Conservation (phyloP, 92 coral and sea anemone species). For the Palythoa grandiflora region DNA sequence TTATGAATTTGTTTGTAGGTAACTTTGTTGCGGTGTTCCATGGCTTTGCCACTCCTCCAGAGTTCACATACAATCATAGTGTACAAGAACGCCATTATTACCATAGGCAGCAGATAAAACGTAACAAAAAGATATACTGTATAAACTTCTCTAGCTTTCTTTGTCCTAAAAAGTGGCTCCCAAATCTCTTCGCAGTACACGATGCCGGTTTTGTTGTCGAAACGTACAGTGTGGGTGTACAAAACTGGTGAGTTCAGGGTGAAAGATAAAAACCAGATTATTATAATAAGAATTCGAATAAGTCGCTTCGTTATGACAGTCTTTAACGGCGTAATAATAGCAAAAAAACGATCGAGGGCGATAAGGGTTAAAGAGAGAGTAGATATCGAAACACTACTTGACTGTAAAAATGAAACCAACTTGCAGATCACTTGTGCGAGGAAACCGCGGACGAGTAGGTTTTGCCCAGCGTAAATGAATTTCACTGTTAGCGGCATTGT, state of each 20-base stretch:
- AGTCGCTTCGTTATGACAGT: constrained; percentile 26
- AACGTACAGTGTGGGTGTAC: constrained; percentile 15
- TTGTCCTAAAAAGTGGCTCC: constrained; percentile 29
- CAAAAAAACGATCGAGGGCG: constrained; percentile 39
- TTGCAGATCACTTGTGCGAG: constrained; percentile 39
- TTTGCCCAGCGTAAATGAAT: constrained; percentile 23
- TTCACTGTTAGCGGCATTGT: constrained; percentile 19
- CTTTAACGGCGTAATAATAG: constrained; percentile 29
- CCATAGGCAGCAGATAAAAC: constrained; percentile 9
- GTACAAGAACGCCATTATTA: constrained; percentile 27
- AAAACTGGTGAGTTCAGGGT: constrained; percentile 35
- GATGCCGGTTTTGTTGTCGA: neutral
- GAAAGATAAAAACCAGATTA: constrained; percentile 18
- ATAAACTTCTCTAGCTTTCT: neutral
- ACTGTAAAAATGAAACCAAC: constrained; percentile 21
- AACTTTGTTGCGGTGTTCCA: constrained; percentile 35
- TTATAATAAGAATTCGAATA: constrained; percentile 2
- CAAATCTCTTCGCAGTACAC: constrained; percentile 28
- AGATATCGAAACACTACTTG: constrained; percentile 25
- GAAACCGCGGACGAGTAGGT: constrained; percentile 20
- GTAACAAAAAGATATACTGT: constrained; percentile 25
- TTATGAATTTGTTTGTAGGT: constrained; percentile 7
- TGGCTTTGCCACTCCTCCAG: constrained; percentile 20
- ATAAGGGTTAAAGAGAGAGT: constrained; percentile 24
- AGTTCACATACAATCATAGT: constrained; percentile 6